Evolutionary conservation across 2,888 invertebrate genomes (phyloP).

Genomic region (Rhorus exstirpatorius): DNA sequence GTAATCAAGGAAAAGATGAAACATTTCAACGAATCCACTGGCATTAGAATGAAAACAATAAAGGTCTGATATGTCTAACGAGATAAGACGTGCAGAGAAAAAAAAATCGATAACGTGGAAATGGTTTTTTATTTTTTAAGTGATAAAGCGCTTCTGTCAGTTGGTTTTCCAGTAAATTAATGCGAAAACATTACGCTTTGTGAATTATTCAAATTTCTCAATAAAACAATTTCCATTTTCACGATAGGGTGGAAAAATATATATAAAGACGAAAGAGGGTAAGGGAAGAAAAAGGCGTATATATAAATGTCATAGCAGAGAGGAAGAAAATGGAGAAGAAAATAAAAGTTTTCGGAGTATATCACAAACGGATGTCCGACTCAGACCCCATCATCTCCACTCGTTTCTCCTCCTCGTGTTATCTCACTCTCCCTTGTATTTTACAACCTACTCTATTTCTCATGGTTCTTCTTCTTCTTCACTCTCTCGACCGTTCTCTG

Average conservation of each 20-base stretch:
- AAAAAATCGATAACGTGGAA: conserved; percentile 35
- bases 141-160: conserved; percentile 23
- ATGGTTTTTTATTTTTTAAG: conserved; percentile 2
- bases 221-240: conserved; percentile 49
- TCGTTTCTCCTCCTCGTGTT: conserved; percentile 67
- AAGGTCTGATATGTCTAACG: not conserved
- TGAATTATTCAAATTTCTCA: conserved; percentile 62
- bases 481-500: conserved; percentile 38
- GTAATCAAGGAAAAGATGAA: not conserved
- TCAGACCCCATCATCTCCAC: conserved; percentile 70
- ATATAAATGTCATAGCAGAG: conserved; percentile 29
- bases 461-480: conserved; percentile 59
- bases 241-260: not conserved
- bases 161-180: conserved; percentile 39
- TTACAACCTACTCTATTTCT: conserved; percentile 66
- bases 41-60: conserved; percentile 10
- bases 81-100: not conserved
- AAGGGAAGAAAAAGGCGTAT: conserved; percentile 6
- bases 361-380: conserved; percentile 76
- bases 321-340: conserved; percentile 61
- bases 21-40: conserved; percentile 1
- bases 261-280: conserved; percentile 12
- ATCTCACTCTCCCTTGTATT: conserved; percentile 66
- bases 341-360: conserved; percentile 74
- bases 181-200: conserved; percentile 28